Evolutionary conservation across 2,797 vertebrate species (phyloP).

Genomic region (Poeciliopsis presidionis): DNA sequence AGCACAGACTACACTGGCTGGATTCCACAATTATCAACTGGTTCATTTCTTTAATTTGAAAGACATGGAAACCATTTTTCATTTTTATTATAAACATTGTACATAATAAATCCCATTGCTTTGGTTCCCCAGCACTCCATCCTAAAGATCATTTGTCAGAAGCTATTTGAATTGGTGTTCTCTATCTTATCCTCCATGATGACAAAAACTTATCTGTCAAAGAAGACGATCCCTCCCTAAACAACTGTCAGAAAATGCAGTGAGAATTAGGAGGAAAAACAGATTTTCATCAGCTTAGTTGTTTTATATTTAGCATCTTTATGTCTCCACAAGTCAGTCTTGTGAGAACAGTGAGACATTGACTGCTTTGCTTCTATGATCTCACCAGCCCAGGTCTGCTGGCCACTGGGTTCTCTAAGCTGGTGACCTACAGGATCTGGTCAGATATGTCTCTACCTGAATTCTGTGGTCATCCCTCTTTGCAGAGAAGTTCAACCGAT

Average conservation of each 20-base stretch:
- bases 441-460: too few relatives aligned
- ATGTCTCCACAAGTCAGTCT: not conserved
- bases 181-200: conserved; percentile 64
- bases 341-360: not conserved
- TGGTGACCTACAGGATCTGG: too few relatives aligned
- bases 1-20: conserved; percentile 9
- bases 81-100: conserved; percentile 54
- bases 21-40: conserved; percentile 28
- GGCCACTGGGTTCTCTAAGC: not conserved
- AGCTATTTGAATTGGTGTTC: conserved; percentile 62
- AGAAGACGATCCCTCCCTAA: conserved; percentile 7
- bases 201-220: conserved; percentile 56
- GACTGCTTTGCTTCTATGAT: not conserved
- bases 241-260: conserved; percentile 30
- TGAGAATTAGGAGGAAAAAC: conserved; percentile 20
- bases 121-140: conserved; percentile 42
- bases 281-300: not conserved
- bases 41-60: conserved; percentile 21
- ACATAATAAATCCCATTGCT: conserved; percentile 50
- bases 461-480: too few relatives aligned
- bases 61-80: conserved; percentile 23
- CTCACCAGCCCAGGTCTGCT: not conserved
- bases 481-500: too few relatives aligned
- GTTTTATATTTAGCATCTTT: not conserved
- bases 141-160: conserved; percentile 64